These are phyloP conservation scores for Acrobasis consociella DNA, from an alignment of 2,888 invertebrate species.

Conservation along the genomic window DNA sequence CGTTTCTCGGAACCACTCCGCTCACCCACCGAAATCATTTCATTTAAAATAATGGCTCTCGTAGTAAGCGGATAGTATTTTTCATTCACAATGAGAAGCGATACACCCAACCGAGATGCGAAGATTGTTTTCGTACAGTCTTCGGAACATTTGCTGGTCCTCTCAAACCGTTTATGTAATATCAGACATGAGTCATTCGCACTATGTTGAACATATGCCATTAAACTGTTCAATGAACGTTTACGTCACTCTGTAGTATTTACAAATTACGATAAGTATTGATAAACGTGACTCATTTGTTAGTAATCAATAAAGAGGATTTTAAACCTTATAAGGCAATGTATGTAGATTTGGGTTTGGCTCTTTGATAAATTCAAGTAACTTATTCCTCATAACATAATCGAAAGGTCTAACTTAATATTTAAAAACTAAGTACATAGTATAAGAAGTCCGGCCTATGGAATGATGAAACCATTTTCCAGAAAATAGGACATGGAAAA, in stretches of 20 bases:
- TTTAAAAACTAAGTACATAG: too few species aligned
- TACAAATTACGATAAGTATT: conserved; percentile 49
- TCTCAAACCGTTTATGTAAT: conserved; percentile 55
- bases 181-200: conserved; percentile 49
- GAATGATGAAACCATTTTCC: too few species aligned
- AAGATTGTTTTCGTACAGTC: conserved; percentile 42
- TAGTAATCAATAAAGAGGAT: conserved; percentile 26
- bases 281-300: conserved; percentile 31
- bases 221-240: conserved; percentile 52
- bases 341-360: not conserved
- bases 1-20: conserved; percentile 46
- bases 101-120: conserved; percentile 56
- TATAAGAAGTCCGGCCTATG: too few species aligned
- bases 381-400: not conserved
- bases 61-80: conserved; percentile 45
- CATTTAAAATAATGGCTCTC: conserved; percentile 46
- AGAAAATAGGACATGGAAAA: too few species aligned
- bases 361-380: not conserved
- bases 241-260: conserved; percentile 60
- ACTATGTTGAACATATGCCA: conserved; percentile 44
- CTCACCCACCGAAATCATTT: conserved; percentile 50
- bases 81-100: conserved; percentile 72
- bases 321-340: not conserved
- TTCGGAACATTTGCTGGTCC: conserved; percentile 46
- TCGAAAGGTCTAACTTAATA: not conserved